Percentiles rank a stretch among this genome's conserved stretches.
Conservation (phyloP, 2,113 vertebrate species). For the Strix uralensis region DNA sequence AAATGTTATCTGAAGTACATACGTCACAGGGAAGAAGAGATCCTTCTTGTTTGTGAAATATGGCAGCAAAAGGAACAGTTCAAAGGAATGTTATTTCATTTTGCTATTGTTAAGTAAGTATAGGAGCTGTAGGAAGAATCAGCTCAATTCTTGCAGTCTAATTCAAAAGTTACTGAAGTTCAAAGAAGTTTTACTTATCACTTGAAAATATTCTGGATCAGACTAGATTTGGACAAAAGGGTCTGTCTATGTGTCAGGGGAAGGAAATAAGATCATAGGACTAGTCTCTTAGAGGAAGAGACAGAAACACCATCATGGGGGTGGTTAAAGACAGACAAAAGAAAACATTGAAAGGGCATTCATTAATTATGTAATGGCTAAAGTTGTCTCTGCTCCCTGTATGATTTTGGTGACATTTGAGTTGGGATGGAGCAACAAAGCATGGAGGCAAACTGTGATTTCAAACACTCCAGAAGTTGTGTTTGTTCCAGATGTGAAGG, state of each 20-base stretch:
- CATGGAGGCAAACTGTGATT: background rate
- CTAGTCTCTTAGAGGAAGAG: background rate
- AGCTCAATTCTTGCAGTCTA: background rate
- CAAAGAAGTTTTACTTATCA: background rate
- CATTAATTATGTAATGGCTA: background rate
- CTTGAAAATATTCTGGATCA: background rate
- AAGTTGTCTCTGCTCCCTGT: background rate
- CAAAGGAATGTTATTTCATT: background rate
- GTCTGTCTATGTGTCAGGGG: background rate
- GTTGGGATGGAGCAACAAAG: background rate
- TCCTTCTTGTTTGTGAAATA: background rate
- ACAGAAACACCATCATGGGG: rapidly evolving
- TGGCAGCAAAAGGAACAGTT: background rate
- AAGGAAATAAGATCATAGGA: background rate
- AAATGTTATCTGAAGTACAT: background rate
- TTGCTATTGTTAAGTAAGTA: background rate
- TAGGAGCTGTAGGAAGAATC: background rate
- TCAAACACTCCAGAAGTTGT: background rate
- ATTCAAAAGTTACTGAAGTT: background rate
- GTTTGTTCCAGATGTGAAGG: background rate
- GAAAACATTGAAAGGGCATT: background rate
- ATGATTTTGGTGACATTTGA: background rate
- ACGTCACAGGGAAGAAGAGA: background rate
- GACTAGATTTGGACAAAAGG: background rate
- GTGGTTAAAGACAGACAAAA: background rate